Evolutionary conservation across 30 jellyfish, hydroid and myxozoan species (phyloP).

Genomic region (Turritopsis dohrnii): DNA sequence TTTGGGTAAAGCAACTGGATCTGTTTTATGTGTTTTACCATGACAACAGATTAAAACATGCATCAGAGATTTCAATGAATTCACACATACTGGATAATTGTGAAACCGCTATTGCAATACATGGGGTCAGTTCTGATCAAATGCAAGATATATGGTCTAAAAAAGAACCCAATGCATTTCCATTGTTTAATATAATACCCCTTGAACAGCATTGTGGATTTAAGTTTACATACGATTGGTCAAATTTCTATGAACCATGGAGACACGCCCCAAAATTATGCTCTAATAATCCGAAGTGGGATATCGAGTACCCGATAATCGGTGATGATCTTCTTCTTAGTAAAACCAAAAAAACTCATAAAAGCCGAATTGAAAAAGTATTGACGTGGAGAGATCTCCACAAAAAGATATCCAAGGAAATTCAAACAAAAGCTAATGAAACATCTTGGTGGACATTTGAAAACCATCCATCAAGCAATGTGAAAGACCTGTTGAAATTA

Average conservation of each 20-base stretch:
- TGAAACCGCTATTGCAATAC: conserved; percentile 55
- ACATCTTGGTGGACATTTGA: background rate
- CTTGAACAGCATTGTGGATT: background rate
- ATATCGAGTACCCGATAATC: conserved; percentile 1
- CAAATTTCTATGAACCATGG: conserved; percentile 42
- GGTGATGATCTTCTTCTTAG: background rate
- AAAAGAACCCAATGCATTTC: background rate
- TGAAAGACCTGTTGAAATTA: background rate
- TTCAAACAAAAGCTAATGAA: background rate
- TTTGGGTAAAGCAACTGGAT: conserved; percentile 56
- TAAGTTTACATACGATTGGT: conserved; percentile 17
- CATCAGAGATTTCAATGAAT: conserved; percentile 23
- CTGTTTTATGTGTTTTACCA: conserved; percentile 41
- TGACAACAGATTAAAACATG: conserved; percentile 63
- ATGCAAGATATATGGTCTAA: conserved; percentile 54
- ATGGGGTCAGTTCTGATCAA: conserved; percentile 63
- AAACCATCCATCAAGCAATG: background rate
- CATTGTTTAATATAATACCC: background rate
- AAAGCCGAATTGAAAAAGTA: background rate
- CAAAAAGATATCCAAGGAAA: background rate
- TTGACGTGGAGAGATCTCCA: background rate
- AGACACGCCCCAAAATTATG: conserved; percentile 58
- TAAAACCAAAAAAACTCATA: background rate
- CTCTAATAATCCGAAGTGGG: conserved; percentile 66
- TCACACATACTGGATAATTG: conserved; percentile 31